These are phyloP conservation scores for Mustelus asterias DNA, from an alignment of 2,113 vertebrate species.

Conservation along the genomic window DNA sequence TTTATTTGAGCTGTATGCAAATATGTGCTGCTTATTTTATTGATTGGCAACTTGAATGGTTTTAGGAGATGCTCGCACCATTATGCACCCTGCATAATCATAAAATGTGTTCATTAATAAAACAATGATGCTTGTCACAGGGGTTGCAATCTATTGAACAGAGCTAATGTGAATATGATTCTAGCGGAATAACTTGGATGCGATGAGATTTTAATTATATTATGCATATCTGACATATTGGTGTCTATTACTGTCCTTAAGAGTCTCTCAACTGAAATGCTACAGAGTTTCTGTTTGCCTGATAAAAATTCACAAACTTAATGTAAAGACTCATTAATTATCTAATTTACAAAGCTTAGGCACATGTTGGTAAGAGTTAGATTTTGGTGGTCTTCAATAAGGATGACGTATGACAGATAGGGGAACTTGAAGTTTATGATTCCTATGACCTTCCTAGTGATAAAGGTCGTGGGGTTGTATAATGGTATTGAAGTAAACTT, in stretches of 20 bases:
- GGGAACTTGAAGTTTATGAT: not conserved
- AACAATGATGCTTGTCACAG: not conserved
- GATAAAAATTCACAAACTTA: not conserved
- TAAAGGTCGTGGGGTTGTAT: not conserved
- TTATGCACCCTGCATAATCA: not conserved
- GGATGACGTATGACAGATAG: not conserved
- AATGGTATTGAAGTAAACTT: not conserved
- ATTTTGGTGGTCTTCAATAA: not conserved
- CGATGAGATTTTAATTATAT: not conserved
- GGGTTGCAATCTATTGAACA: not conserved
- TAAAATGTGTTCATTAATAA: not conserved
- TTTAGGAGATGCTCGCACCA: not conserved
- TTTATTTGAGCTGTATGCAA: not conserved
- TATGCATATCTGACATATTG: not conserved
- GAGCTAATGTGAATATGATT: not conserved
- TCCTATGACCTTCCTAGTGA: not conserved
- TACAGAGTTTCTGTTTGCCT: not conserved
- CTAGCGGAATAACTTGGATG: not conserved
- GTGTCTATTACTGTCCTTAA: not conserved
- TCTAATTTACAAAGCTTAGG: not conserved
- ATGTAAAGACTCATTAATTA: not conserved
- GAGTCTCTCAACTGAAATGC: not conserved
- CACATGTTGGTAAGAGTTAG: not conserved
- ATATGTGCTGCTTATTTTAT: not conserved
- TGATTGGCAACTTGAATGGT: not conserved